Base-by-base conservation (phyloP, 2,888 invertebrate genomes). In the Lithophane ornitopus region DNA sequence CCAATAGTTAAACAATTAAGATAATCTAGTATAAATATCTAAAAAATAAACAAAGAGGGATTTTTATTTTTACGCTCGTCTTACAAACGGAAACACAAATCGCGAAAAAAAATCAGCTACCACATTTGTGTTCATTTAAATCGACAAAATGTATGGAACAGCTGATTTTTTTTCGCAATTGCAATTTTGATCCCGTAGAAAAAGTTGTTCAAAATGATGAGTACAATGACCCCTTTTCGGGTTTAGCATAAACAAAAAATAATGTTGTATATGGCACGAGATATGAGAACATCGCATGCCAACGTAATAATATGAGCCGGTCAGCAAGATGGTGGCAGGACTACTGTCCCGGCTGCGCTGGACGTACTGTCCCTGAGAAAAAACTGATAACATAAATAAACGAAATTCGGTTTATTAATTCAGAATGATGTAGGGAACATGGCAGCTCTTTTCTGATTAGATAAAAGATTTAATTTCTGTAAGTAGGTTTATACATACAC, bases 21-120 rank as follows among this genome's bases (percentile, higher is more conserved):
- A 39, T 63, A 34, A 52, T 70, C 14, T 49, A 12, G 12, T 46
- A 19, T 39, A 74, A n/a, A 26, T 52, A 75, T 52, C 61, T n/a
- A 49, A 46, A 49, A 46, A 26, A 44, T 44, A 52, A 52, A 77
- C 6, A 39, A 11, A 28, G 11, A 19, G n/a, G 39, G 34, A 44
- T 52, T 76, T 76, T 62, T n/a, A 56, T 52, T 76, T 76, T 62
- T n/a, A 56, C 62, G 14, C 28, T n/a, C 1, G 11, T 26, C 14
- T 22, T 22, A 28, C 26, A 44, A 61, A 61, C 39, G 9, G 16
- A 28, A 54, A 65, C 58, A 22, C 58, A 16, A n/a, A n/a, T n/a
- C n/a, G n/a, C n/a, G n/a, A n/a, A n/a, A n/a, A n/a, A n/a, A n/a
- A n/a, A n/a, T n/a, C n/a, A n/a, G n/a, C n/a, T n/a, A n/a, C n/a